A percentile compares a stretch with the other conserved stretches of the same genome.
Conservation (phyloP, 2,888 invertebrate genomes). For the Ormyrus labotus region DNA sequence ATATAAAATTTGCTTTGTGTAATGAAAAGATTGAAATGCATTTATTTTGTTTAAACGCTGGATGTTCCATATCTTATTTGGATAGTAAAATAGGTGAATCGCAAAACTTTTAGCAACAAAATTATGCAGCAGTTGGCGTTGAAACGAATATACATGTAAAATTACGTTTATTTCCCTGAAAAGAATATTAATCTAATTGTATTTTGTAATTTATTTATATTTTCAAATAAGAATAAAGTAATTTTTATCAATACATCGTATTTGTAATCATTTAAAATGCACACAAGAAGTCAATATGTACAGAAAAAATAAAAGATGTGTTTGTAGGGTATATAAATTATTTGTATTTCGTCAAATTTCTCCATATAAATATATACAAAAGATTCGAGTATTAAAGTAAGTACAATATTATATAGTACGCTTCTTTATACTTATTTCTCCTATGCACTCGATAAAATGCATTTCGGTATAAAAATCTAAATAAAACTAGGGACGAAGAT, state of each 20-base stretch:
- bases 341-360: slow-evolving; percentile 72
- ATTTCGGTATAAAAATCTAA: slow-evolving; percentile 59
- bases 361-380: slow-evolving; percentile 75
- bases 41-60: slow-evolving; percentile 55
- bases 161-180: slow-evolving; percentile 64
- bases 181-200: slow-evolving; percentile 68
- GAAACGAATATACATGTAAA: slow-evolving; percentile 53
- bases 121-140: slow-evolving; percentile 41
- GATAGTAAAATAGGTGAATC: slow-evolving; percentile 37
- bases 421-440: slow-evolving; percentile 64
- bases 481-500: slow-evolving; percentile 57
- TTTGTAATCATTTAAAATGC: slow-evolving; percentile 15
- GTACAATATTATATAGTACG: slow-evolving; percentile 62
- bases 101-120: slow-evolving; percentile 34
- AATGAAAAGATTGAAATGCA: slow-evolving; percentile 5
- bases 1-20: not conserved
- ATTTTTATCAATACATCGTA: slow-evolving; percentile 66
- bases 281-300: not conserved
- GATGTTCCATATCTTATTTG: slow-evolving; percentile 46
- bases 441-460: slow-evolving; percentile 69
- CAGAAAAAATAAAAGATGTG: not conserved
- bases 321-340: slow-evolving; percentile 53
- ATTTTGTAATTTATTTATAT: slow-evolving; percentile 76
- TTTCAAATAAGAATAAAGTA: slow-evolving; percentile 70
- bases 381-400: slow-evolving; percentile 69